Conservation (phyloP, 1,140 invertebrate species). For the Microplitis mediator region DNA sequence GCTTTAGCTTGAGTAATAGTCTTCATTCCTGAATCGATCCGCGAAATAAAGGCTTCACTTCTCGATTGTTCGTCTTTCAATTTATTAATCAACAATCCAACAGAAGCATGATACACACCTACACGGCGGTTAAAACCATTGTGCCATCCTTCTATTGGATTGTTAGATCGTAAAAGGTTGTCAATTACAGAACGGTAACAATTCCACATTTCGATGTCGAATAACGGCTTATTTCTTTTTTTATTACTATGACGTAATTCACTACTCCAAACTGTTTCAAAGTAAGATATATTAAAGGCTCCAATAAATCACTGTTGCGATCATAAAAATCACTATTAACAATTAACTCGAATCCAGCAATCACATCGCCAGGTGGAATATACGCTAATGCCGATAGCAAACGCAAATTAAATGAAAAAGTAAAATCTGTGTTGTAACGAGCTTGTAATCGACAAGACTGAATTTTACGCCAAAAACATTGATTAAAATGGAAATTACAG, state of each 20-base stretch:
- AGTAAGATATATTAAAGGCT: background rate
- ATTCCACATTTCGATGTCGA: constrained; percentile 9
- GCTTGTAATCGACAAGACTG: background rate
- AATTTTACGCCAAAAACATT: background rate
- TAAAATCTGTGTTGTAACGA: background rate
- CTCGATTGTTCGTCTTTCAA: background rate
- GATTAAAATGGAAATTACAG: background rate
- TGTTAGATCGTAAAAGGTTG: constrained; percentile 1
- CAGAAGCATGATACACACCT: background rate
- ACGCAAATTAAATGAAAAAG: background rate
- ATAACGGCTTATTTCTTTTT: background rate
- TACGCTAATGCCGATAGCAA: background rate
- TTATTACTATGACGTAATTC: background rate
- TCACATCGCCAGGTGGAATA: background rate
- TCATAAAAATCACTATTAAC: background rate
- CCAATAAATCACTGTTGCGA: background rate
- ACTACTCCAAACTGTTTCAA: constrained; percentile 5
- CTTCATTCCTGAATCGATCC: background rate
- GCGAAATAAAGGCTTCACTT: background rate
- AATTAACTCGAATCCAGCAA: background rate
- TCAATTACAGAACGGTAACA: background rate
- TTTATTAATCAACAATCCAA: background rate
- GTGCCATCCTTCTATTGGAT: constrained; percentile 16
- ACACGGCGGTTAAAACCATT: constrained; percentile 7
- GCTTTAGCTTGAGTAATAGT: background rate